Conservation (phyloP, 2,113 vertebrate species). For the Phainopepla nitens region DNA sequence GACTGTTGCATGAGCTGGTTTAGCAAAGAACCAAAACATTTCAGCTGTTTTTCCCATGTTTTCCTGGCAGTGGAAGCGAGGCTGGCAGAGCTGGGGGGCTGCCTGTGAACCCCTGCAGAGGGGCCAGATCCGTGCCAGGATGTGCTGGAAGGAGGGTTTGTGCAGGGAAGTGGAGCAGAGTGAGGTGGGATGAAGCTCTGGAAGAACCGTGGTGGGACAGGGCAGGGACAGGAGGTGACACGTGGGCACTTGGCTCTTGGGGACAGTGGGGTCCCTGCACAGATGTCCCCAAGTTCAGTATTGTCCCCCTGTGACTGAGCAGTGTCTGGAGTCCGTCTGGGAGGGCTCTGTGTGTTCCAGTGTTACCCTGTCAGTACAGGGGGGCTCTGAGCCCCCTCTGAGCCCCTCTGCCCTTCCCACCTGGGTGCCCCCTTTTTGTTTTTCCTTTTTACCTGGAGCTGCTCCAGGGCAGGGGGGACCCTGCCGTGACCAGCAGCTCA, state of each 20-base stretch:
- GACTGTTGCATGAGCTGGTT: not conserved
- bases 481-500: not conserved
- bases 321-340: rapidly evolving
- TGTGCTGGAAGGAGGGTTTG: not conserved
- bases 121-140: rapidly evolving
- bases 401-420: not conserved
- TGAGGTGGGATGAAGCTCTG: rapidly evolving
- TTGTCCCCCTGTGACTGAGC: not conserved
- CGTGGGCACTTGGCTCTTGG: not conserved
- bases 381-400: not conserved
- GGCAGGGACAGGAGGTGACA: not conserved
- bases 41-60: not conserved
- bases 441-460: not conserved
- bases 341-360: rapidly evolving
- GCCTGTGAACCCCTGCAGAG: not conserved
- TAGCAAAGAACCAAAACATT: not conserved
- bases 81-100: not conserved
- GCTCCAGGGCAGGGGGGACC: not conserved
- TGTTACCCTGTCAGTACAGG: rapidly evolving
- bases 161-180: not conserved
- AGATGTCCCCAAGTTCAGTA: rapidly evolving
- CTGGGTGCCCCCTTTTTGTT: no score
- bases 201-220: not conserved
- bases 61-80: not conserved
- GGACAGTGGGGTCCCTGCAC: not conserved